Conservation (phyloP, 2,113 vertebrate species). For the Tychaedon coryphoeus region DNA sequence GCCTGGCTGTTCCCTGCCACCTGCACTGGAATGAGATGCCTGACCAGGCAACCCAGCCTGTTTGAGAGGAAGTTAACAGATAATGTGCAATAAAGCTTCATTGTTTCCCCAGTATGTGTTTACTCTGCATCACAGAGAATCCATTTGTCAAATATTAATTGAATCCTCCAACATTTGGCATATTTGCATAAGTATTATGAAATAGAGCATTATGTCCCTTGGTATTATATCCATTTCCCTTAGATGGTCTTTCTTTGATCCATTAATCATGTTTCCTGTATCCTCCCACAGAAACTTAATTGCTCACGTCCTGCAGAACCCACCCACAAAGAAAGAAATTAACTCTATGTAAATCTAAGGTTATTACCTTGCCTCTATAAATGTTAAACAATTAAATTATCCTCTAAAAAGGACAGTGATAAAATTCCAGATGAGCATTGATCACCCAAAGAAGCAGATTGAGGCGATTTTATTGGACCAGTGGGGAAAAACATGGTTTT, state of each 20-base stretch:
- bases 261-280: conserved; percentile 60
- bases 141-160: conserved; percentile 65
- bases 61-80: neutral
- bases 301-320: conserved; percentile 39
- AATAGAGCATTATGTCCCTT: conserved; percentile 40
- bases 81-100: neutral
- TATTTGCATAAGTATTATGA: conserved; percentile 68
- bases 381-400: conserved; percentile 41
- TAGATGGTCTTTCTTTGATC: conserved; percentile 53
- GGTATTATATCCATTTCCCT: conserved; percentile 39
- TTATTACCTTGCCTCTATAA: conserved; percentile 43
- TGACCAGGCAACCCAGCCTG: neutral
- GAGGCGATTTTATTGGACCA: neutral
- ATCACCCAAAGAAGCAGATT: conserved; percentile 29
- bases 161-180: conserved; percentile 62
- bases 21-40: conserved; percentile 13
- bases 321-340: conserved; percentile 52
- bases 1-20: conserved; percentile 1
- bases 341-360: conserved; percentile 53
- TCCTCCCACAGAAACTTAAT: conserved; percentile 56
- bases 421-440: conserved; percentile 37
- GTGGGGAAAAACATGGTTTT: neutral
- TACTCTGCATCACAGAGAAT: conserved; percentile 36
- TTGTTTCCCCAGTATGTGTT: conserved; percentile 36
- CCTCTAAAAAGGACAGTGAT: conserved; percentile 51